Evolutionary conservation across 2,797 vertebrate genomes (phyloP).

Genomic region (Sebastes reedi): DNA sequence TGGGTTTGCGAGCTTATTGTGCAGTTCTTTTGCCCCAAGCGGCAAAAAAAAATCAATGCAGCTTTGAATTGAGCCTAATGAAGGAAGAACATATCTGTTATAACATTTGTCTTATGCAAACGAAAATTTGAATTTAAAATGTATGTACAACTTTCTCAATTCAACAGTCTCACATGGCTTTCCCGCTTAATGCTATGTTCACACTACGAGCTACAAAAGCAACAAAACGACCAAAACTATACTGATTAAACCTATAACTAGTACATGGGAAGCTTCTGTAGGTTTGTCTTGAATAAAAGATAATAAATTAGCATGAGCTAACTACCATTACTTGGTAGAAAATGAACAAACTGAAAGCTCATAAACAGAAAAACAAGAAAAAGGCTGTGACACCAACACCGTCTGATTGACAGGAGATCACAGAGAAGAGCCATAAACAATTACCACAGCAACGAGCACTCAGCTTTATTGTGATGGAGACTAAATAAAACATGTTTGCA

Average conservation of each 20-base stretch:
- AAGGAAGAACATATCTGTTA: too few species aligned
- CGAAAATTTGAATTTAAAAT: neutral
- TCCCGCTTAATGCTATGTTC: too few species aligned
- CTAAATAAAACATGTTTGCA: neutral
- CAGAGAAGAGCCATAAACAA: neutral
- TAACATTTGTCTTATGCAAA: neutral
- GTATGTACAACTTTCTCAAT: too few species aligned
- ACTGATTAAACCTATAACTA: neutral
- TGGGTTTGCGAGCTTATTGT: neutral
- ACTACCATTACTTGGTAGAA: neutral
- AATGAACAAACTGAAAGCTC: neutral
- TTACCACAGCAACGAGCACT: neutral
- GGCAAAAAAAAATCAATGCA: neutral
- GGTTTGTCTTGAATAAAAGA: too few species aligned
- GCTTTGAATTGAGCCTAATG: neutral
- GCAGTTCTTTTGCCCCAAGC: neutral
- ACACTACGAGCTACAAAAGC: too few species aligned
- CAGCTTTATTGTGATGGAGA: neutral
- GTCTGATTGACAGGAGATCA: neutral
- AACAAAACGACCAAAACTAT: neutral
- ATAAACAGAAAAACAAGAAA: neutral
- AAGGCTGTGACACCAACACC: neutral
- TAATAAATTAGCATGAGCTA: neutral
- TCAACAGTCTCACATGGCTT: neutral
- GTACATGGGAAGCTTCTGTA: fast-evolving